Evolutionary conservation across 1,140 invertebrate species (phyloP), one percentile per base, ranked within the genome.

Genomic region (Halyomorpha halys): DNA sequence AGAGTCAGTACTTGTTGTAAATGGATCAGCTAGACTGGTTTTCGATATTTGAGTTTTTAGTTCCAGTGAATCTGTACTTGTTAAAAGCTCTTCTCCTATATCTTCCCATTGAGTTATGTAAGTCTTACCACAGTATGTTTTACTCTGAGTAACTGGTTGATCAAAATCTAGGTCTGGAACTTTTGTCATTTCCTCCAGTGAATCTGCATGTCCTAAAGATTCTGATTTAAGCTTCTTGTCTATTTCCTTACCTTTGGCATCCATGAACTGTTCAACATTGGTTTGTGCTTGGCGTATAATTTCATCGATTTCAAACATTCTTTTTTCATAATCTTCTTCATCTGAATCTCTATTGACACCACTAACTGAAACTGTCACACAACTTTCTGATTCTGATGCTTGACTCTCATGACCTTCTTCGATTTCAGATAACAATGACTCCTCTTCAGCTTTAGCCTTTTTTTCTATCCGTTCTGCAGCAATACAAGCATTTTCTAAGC

Each of bases 401-500:
- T 82, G 77, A 70, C 80, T 82, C 72, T 84, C 82, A 69, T 83
- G 82, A 2, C 81, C 81, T 75, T 84, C 82, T 69, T 84, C 82
- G 62, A 84, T 84, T 73, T 87, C 84, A 18, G 84, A 82, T 3
- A 95, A 75, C 44, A 93, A 72, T 54, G 87, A 86, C 62, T 80
- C 79, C 68, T 92, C 91, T 68, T 92, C 91, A 73, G 92, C 85
- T 71, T 90, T 86, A 0, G 87, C 90, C 67, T 85, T 81, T 25
- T 89, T 77, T 76, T 94, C 90, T 53, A 90, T 86, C 62, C 86
- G 79, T 67, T 90, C 85, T 0, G 85, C 87, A 72, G 91, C 87
- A 44, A 86, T 81, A 72, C 93, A 91, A 23, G 92, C 91, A 65
- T 82, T 85, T 75, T 98, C 94, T 0, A 97, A 74, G 0, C 87